phyloP scores from a whole-genome alignment of 2,888 invertebrate genomes.

The Prenolepis imparis region DNA sequence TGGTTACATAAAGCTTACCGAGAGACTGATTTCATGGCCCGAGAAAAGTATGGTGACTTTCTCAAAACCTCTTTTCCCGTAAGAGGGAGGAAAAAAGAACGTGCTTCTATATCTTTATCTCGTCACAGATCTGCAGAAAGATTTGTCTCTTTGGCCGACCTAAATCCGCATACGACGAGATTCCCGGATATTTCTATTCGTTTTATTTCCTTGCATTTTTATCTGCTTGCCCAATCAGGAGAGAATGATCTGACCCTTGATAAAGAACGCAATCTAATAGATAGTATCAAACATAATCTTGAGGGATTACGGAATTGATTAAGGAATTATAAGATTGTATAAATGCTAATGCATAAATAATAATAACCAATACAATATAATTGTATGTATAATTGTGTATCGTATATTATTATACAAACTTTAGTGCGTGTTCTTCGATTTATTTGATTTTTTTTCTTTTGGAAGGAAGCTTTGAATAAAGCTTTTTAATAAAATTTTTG shows the following conservation, averaged over 20 bases:
- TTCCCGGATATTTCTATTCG: background rate
- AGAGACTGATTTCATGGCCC: slow-evolving; percentile 26
- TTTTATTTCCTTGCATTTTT: slow-evolving; percentile 46
- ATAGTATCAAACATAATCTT: background rate
- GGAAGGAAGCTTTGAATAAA: background rate
- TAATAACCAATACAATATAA: background rate
- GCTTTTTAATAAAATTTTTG: background rate
- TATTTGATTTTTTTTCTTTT: background rate
- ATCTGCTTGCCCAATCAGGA: slow-evolving; percentile 24
- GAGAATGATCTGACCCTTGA: slow-evolving; percentile 5
- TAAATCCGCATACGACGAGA: slow-evolving; percentile 58
- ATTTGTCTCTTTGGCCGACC: slow-evolving; percentile 66
- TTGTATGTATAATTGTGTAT: background rate
- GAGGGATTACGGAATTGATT: background rate
- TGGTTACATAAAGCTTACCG: slow-evolving; percentile 22
- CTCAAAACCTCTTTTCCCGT: background rate
- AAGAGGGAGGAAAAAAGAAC: background rate
- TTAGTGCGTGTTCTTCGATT: background rate
- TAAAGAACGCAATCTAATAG: slow-evolving; percentile 2
- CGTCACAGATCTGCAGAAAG: slow-evolving; percentile 57
- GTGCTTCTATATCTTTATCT: slow-evolving; percentile 50
- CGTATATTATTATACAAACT: background rate
- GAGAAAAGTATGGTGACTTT: background rate
- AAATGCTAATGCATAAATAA: background rate
- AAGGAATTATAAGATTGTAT: slow-evolving; percentile 8